Conservation (phyloP, 64 coral and sea anemone genomes). For the Actinia equina region DNA sequence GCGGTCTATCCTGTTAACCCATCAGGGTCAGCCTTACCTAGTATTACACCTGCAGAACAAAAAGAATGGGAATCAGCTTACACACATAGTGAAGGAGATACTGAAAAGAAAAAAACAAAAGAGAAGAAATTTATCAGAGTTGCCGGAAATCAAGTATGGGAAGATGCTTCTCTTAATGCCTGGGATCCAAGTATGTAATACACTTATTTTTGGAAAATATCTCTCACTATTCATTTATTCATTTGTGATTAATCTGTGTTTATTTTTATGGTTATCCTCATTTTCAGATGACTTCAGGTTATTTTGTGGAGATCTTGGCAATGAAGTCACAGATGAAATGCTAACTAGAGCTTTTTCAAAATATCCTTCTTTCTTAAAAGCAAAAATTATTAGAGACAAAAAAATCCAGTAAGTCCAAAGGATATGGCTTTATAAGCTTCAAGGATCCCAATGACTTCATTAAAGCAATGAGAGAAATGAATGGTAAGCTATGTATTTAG, state of each 20-base stretch:
- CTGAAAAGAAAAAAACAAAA: conserved; percentile 91
- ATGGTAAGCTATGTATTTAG: conserved; percentile 57
- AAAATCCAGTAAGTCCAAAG: conserved; percentile 94
- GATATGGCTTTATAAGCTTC: conserved; percentile 97
- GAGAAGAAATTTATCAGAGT: conserved; percentile 94
- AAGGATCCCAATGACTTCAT: conserved; percentile 98
- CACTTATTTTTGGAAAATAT: neutral
- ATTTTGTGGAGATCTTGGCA: conserved; percentile 97
- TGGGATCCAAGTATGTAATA: conserved; percentile 78
- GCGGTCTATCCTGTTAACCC: neutral
- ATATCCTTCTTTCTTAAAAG: conserved; percentile 93
- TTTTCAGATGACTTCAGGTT: conserved; percentile 92
- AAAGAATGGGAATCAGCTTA: conserved; percentile 97
- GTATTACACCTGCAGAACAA: conserved; percentile 90
- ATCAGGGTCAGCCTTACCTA: conserved; percentile 21
- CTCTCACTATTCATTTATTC: neutral
- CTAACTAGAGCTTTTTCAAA: conserved; percentile 89
- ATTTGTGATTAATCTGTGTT: neutral
- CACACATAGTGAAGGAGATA: conserved; percentile 48
- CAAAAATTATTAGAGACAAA: conserved; percentile 97
- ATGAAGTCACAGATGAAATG: conserved; percentile 95
- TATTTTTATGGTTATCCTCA: neutral
- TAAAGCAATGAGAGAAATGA: conserved; percentile 99
- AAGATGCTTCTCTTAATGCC: conserved; percentile 68
- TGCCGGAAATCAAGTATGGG: conserved; percentile 88